phyloP scores from a whole-genome alignment of 2,797 vertebrate species.

The Oreochromis grahami region DNA sequence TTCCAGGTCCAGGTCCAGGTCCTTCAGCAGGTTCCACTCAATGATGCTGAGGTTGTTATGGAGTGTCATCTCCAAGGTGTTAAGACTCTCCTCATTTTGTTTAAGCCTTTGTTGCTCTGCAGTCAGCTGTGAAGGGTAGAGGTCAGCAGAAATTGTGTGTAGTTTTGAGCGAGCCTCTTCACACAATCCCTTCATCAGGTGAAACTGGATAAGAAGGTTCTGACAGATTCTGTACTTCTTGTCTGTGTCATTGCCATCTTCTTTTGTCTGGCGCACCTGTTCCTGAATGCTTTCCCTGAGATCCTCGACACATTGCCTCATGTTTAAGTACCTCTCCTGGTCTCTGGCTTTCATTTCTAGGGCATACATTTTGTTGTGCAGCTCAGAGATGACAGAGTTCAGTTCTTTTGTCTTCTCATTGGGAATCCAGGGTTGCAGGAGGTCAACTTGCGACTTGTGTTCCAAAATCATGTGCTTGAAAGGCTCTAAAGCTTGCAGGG shows the following conservation, averaged over 20 bases:
- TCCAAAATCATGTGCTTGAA: conserved; percentile 66
- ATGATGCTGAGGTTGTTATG: conserved; percentile 61
- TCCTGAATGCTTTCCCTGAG: conserved; percentile 68
- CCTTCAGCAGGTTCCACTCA: conserved; percentile 58
- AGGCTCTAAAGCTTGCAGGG: conserved; percentile 53
- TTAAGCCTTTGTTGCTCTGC: conserved; percentile 60
- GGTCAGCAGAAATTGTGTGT: conserved; percentile 61
- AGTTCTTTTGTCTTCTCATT: conserved; percentile 63
- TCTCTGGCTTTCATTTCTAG: conserved; percentile 66
- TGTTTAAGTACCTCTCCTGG: conserved; percentile 69
- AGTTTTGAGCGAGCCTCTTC: conserved; percentile 60
- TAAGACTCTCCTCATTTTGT: conserved; percentile 49
- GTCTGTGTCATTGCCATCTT: conserved; percentile 20
- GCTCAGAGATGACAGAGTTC: conserved; percentile 55
- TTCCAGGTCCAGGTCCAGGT: conserved; percentile 53
- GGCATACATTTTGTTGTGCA: conserved; percentile 67
- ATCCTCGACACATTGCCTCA: conserved; percentile 71
- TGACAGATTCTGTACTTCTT: conserved; percentile 66
- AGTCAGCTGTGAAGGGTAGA: conserved; percentile 69
- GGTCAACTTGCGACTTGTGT: conserved; percentile 65
- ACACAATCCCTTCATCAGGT: conserved; percentile 55
- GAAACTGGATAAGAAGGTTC: conserved; percentile 58
- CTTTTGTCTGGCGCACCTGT: conserved; percentile 61
- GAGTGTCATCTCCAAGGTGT: conserved; percentile 43
- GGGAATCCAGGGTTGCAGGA: conserved; percentile 52